Percentiles rank a stretch among this genome's conserved stretches.
These are phyloP conservation scores for Prosopocoilus inquinatus DNA, from an alignment of 2,888 invertebrate genomes.

Conservation along the genomic window DNA sequence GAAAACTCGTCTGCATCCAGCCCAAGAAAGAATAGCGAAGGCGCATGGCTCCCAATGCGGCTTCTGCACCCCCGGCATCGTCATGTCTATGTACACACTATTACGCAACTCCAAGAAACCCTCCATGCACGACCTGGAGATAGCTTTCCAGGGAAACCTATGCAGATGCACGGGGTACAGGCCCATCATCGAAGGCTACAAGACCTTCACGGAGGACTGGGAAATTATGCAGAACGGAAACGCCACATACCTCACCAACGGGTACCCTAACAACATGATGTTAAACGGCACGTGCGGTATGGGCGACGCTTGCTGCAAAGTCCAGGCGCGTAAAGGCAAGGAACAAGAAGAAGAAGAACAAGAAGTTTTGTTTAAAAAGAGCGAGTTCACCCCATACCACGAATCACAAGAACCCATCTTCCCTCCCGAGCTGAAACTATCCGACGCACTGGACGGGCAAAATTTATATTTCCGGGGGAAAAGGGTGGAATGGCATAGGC, in stretches of 20 bases:
- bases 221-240: conserved; percentile 45
- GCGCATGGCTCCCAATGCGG: conserved; percentile 94
- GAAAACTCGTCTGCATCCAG: conserved; percentile 74
- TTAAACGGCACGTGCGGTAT: conserved; percentile 52
- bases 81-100: conserved; percentile 95
- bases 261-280: conserved; percentile 11
- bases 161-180: conserved; percentile 94
- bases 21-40: conserved; percentile 84
- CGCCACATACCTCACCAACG: conserved; percentile 16
- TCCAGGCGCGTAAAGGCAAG: conserved; percentile 1
- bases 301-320: conserved; percentile 68
- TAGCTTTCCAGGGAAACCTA: conserved; percentile 78
- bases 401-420: conserved; percentile 88
- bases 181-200: conserved; percentile 87
- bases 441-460: conserved; percentile 57
- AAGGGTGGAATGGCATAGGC: conserved; percentile 73
- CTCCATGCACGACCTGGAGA: conserved; percentile 72
- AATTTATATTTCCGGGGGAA: conserved; percentile 63
- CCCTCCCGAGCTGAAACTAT: conserved; percentile 81
- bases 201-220: conserved; percentile 78
- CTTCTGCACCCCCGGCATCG: conserved; percentile 80
- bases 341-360: conserved; percentile 25
- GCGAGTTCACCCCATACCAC: conserved; percentile 71
- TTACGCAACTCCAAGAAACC: conserved; percentile 72
- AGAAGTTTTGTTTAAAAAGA: conserved; percentile 58